phyloP scores from a whole-genome alignment of 2,888 invertebrate genomes.

The Netelia melanura region DNA sequence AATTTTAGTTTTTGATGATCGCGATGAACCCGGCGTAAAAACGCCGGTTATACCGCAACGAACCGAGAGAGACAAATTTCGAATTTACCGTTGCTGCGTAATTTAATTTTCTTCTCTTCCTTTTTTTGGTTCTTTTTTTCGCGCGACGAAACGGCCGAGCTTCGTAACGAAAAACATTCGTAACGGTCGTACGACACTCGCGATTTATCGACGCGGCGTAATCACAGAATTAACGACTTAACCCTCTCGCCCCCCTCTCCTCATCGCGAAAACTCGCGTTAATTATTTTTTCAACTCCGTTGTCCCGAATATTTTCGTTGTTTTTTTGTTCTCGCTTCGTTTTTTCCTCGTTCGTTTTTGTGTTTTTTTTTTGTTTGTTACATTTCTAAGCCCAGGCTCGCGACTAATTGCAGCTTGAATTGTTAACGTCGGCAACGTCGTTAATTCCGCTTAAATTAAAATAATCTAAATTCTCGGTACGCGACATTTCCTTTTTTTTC shows the following conservation, averaged over 20 bases:
- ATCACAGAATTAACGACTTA: slow-evolving; percentile 45
- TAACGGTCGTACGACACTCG: slow-evolving; percentile 43
- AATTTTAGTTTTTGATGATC: neutral
- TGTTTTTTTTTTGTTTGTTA: slow-evolving; percentile 1
- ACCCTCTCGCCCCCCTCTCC: slow-evolving; percentile 6
- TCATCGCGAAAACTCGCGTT: neutral
- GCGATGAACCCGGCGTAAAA: too few species aligned
- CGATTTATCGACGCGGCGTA: slow-evolving; percentile 43
- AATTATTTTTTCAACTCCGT: slow-evolving; percentile 13
- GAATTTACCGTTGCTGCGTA: neutral
- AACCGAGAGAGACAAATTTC: too few species aligned
- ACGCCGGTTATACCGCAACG: too few species aligned
- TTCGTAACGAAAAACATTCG: slow-evolving; percentile 17
- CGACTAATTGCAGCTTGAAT: too few species aligned
- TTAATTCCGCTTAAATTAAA: too few species aligned
- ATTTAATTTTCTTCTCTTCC: neutral
- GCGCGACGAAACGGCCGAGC: neutral
- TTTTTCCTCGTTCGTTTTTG: neutral
- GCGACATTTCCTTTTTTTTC: too few species aligned
- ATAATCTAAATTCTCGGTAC: too few species aligned
- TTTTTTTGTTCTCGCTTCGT: neutral
- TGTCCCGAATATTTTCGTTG: neutral
- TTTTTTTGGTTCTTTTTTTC: neutral
- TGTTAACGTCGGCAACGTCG: too few species aligned
- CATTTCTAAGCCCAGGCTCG: neutral